phyloP scores from a whole-genome alignment of 2,113 vertebrate genomes.

The Hystrix brachyura region DNA sequence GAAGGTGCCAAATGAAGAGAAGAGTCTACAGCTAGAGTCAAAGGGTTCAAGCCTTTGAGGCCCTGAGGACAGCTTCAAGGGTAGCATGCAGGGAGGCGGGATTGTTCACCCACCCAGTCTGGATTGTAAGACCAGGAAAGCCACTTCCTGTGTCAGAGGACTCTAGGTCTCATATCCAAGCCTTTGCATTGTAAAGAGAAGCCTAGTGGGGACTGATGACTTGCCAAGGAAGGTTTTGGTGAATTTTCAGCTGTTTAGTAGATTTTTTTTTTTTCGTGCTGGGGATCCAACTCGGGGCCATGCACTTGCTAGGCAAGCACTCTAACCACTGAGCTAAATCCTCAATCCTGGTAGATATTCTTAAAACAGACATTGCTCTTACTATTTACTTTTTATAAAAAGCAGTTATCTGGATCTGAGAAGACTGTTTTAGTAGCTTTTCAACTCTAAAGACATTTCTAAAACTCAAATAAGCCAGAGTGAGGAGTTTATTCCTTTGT shows the following conservation, averaged over 20 bases:
- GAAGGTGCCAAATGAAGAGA: background rate
- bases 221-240: background rate
- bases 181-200: background rate
- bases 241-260: background rate
- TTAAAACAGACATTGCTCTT: constrained; percentile 57
- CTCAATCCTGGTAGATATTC: background rate
- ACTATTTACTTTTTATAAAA: constrained; percentile 25
- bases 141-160: background rate
- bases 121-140: background rate
- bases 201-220: background rate
- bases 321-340: too few relatives aligned
- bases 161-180: background rate
- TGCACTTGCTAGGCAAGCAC: too few relatives aligned
- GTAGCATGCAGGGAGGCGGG: too few relatives aligned
- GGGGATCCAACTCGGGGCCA: too few relatives aligned
- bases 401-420: background rate
- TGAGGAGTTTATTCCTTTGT: constrained; percentile 86
- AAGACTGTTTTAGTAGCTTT: constrained; percentile 80
- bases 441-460: constrained; percentile 73
- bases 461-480: constrained; percentile 80
- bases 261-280: too few relatives aligned
- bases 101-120: background rate
- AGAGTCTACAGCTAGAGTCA: background rate
- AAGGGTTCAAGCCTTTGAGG: background rate
- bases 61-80: background rate